Base-by-base conservation (phyloP, 2,113 vertebrate genomes). In the Hemibagrus wyckioides region DNA sequence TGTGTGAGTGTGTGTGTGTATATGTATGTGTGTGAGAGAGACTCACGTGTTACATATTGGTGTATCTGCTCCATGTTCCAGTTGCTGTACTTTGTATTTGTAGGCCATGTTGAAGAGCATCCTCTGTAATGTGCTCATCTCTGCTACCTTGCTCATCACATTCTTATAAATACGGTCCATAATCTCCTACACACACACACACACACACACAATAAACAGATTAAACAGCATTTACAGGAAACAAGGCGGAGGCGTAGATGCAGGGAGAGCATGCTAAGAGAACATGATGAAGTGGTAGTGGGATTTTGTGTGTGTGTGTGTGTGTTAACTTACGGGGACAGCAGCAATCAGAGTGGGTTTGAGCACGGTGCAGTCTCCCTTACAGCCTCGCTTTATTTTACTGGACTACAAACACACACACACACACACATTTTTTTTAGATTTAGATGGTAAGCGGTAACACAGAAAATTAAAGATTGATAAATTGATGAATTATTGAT, bases 161-260 rank as follows among this genome's bases (percentile, higher is more conserved):
- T 97, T 99, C 93, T 97, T 99, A 93, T 98, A 97, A 94, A 99
- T 99, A 86, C 97, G 97, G 92, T 99, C 98, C 98, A 99, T 97
- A 63, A 99, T 99, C 96, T 99, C 98, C 98, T 99, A 87, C 1
- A 89, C 15, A 3, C 48, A 80, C 33, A 67, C 89, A 81, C 30
- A 80, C 25, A 82, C n/a, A 41, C 41, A 59, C 14, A 67, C 2
- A 15, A 23, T 30, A 6, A 77, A 28, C 9, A 56, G n/a, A 54
- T 33, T 33, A 80, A 80, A 5, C 7, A 80, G 36, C 10, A 44
- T 77, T 77, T 50, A n/a, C 41, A 50, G 75, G 25, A 50, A 50
- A 50, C 14, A 30, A 77, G 11, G 44, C 13, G 17, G 25, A 50
- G 1, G n/a, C 50, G 50, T 19, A 50, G 11, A 77, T 76, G 36